Percentiles rank a stretch among this genome's conserved stretches.
phyloP scores from a whole-genome alignment of 2,888 invertebrate genomes.

The Drosophila macrospina region DNA sequence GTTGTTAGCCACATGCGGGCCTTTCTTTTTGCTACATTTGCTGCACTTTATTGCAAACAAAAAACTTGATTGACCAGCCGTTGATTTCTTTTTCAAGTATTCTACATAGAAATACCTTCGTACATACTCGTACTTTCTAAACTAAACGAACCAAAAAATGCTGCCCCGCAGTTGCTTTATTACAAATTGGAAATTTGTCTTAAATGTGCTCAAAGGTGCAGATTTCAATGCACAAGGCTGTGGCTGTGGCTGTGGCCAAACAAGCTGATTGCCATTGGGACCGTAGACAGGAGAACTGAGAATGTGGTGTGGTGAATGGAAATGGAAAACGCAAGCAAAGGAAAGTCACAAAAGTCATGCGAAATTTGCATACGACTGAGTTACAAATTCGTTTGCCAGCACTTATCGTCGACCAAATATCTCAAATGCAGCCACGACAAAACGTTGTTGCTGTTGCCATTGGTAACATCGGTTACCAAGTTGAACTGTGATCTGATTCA shows the following conservation, averaged over 20 bases:
- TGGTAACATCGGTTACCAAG: slow-evolving; percentile 11
- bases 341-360: slow-evolving; percentile 55
- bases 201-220: slow-evolving; percentile 48
- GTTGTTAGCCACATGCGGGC: slow-evolving; percentile 38
- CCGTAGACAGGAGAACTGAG: not conserved
- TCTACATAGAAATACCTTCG: slow-evolving; percentile 41
- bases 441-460: slow-evolving; percentile 34
- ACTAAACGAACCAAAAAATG: slow-evolving; percentile 37
- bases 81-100: slow-evolving; percentile 35
- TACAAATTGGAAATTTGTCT: slow-evolving; percentile 69
- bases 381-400: slow-evolving; percentile 45
- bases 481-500: slow-evolving; percentile 25
- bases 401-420: slow-evolving; percentile 44
- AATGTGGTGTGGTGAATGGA: slow-evolving; percentile 1
- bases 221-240: slow-evolving; percentile 31
- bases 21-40: slow-evolving; percentile 58
- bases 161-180: slow-evolving; percentile 55
- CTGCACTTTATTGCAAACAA: slow-evolving; percentile 42
- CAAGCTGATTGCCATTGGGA: not conserved
- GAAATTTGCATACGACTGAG: slow-evolving; percentile 50
- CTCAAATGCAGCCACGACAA: slow-evolving; percentile 52
- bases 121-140: slow-evolving; percentile 62
- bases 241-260: not conserved
- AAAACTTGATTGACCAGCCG: slow-evolving; percentile 61
- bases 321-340: slow-evolving; percentile 7